Base-by-base conservation (phyloP, 2,113 vertebrate genomes). In the Alethe diademata region DNA sequence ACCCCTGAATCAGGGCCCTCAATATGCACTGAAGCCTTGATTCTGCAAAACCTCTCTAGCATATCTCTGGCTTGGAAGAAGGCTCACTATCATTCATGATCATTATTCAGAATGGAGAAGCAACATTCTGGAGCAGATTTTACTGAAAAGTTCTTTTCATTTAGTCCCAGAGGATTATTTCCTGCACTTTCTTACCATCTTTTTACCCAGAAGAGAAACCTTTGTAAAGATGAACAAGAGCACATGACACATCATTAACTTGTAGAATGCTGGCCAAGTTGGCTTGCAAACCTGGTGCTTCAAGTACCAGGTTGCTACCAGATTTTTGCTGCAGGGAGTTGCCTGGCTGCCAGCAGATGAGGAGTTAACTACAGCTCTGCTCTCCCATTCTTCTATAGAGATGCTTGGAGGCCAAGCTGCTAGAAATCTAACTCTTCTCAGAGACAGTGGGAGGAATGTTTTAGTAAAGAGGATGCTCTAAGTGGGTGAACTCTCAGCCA, bases 311-410 rank as follows among this genome's bases (percentile, higher is more conserved):
- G 54, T 43, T 86, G 67, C 48, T 86, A 14, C 20, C 0, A 4
- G 64, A 11, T 23, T 87, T 81, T 85, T 69, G 36, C 90, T 80
- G 14, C 42, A 48, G 51, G 79, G 76, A 62, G 25, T 35, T 90
- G 38, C 31, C 35, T 92, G 33, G 12, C 73, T 80, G 64, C 79
- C 61, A 51, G 69, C 47, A 88, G 57, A 18, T 1, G 9, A 83
- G 51, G 64, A 91, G 76, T 95, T 95, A 89, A 74, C 47, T 57
- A 12, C 17, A 78, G 60, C 54, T 94, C 70, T 93, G 69, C 48
- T 74, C 84, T 93, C 69, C 64, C 18, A 4, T 83, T 90, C 66
- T 85, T 92, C 75, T 43, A 0, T 84, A 60, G 1, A 24, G 38
- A 26, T 80, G 51, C 43, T 93, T 66, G 38, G 29, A 74, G 56